These are phyloP conservation scores for Lophius piscatorius DNA, from an alignment of 2,113 vertebrate genomes.

Conservation along the genomic window DNA sequence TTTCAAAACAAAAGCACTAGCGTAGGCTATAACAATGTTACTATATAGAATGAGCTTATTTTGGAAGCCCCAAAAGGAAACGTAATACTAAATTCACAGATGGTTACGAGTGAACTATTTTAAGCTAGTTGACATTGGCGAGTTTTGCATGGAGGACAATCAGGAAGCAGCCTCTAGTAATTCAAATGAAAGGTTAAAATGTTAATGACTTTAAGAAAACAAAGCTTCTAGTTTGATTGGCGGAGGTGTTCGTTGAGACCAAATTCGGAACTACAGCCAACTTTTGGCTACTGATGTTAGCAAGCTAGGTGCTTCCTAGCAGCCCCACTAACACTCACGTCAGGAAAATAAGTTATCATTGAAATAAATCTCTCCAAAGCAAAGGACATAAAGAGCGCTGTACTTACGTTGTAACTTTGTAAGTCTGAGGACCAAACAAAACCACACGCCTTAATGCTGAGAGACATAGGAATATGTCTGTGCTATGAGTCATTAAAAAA, in stretches of 20 bases:
- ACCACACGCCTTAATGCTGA: neutral
- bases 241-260: slow-evolving; percentile 13
- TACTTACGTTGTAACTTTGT: slow-evolving; percentile 47
- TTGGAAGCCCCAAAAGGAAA: slow-evolving; percentile 4
- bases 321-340: slow-evolving; percentile 1
- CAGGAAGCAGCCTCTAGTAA: accelerated
- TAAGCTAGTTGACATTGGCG: slow-evolving; percentile 57
- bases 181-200: too few relatives aligned
- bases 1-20: slow-evolving; percentile 22
- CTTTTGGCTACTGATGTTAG: slow-evolving; percentile 35
- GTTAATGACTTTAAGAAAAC: slow-evolving; percentile 34
- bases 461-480: slow-evolving; percentile 32
- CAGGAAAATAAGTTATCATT: neutral
- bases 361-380: neutral
- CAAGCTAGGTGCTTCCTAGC: slow-evolving; percentile 40
- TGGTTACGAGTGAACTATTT: slow-evolving; percentile 14
- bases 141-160: slow-evolving; percentile 49
- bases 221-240: too few relatives aligned
- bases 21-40: accelerated
- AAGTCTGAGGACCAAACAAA: neutral
- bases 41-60: neutral
- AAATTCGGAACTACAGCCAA: slow-evolving; percentile 49
- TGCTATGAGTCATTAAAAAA: slow-evolving; percentile 33
- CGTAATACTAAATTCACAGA: neutral
- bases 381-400: accelerated